Evolutionary conservation across 2,888 invertebrate genomes (phyloP).

Genomic region (Pilophorus perplexus): DNA sequence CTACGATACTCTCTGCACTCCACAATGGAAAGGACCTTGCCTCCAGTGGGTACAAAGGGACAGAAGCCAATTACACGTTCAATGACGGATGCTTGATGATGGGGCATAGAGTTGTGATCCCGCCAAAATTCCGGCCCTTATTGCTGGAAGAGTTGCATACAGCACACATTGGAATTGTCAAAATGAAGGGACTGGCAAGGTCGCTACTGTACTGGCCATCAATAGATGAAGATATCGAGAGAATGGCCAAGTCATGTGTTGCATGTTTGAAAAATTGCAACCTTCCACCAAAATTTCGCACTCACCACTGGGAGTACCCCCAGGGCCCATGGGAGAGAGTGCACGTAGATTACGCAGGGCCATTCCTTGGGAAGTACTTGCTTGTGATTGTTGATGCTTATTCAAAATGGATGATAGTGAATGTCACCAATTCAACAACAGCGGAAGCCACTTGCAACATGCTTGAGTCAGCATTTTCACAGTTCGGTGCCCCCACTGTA

Average conservation of each 20-base stretch:
- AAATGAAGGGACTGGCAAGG: constrained; percentile 23
- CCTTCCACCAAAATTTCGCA: constrained; percentile 16
- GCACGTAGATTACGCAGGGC: constrained; percentile 47
- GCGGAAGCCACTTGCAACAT: constrained; percentile 40
- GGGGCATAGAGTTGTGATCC: constrained; percentile 19
- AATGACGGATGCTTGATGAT: constrained; percentile 11
- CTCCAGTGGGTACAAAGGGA: constrained; percentile 1
- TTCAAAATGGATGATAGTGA: constrained; percentile 48
- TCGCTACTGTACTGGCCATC: constrained; percentile 13
- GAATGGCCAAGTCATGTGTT: constrained; percentile 46
- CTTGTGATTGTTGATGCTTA: constrained; percentile 48
- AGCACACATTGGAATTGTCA: constrained; percentile 15
- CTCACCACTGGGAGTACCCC: constrained; percentile 47
- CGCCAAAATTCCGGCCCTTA: constrained; percentile 4
- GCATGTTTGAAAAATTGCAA: constrained; percentile 1
- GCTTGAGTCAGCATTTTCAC: constrained; percentile 42
- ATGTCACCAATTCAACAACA: constrained; percentile 41
- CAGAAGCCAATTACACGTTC: constrained; percentile 13
- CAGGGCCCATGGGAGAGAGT: constrained; percentile 46
- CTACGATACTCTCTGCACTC: not conserved
- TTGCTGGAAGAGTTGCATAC: constrained; percentile 24
- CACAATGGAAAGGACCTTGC: constrained; percentile 9
- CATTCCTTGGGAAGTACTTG: constrained; percentile 44
- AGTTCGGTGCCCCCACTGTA: constrained; percentile 44
- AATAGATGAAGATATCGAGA: constrained; percentile 20